Conservation (phyloP, 1,140 invertebrate species). For the Argopecten irradians region DNA sequence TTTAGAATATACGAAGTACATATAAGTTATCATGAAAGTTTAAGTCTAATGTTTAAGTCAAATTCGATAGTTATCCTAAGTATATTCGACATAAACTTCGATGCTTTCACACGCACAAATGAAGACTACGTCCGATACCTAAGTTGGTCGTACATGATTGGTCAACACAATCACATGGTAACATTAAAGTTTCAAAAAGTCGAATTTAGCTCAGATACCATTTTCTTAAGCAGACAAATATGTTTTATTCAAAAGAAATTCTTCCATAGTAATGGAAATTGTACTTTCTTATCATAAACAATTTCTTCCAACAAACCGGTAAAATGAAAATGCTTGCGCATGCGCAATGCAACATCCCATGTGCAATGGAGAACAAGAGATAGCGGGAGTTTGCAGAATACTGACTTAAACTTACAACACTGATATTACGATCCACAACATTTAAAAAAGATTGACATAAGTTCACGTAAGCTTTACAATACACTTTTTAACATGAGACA, state of each 20-base stretch:
- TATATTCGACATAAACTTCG: conserved; percentile 17
- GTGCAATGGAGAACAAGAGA: conserved; percentile 34
- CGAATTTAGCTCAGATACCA: background rate
- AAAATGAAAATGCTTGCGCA: conserved; percentile 31
- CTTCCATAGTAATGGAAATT: background rate
- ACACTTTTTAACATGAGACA: background rate
- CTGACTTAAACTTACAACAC: background rate
- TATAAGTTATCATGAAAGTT: conserved; percentile 20
- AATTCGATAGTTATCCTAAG: conserved; percentile 24
- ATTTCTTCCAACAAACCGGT: background rate
- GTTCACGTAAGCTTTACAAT: background rate
- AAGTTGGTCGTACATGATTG: conserved; percentile 45
- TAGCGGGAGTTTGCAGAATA: background rate
- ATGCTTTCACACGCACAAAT: conserved; percentile 8
- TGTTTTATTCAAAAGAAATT: background rate
- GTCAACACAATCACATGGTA: conserved; percentile 50
- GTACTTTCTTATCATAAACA: background rate
- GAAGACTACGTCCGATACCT: conserved; percentile 22
- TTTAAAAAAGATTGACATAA: background rate
- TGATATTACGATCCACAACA: background rate
- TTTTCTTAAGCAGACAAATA: background rate
- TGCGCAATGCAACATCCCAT: conserved; percentile 35
- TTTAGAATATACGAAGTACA: background rate
- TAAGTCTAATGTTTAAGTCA: conserved; percentile 8
- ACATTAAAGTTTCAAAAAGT: background rate